These are phyloP conservation scores for Serrognathus titanus DNA, from an alignment of 2,888 invertebrate genomes.

Conservation along the genomic window DNA sequence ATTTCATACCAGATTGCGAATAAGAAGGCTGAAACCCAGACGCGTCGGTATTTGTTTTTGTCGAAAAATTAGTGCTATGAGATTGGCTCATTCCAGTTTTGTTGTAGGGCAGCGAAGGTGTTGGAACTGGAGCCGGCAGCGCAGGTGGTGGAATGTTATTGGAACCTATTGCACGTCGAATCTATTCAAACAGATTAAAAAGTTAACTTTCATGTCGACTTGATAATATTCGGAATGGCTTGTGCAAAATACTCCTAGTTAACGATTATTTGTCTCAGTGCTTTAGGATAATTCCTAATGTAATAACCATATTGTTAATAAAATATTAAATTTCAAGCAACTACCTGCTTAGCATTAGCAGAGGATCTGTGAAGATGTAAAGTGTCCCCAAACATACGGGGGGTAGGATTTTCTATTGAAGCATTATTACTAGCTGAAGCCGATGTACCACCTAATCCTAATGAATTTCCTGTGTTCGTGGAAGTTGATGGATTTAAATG, in stretches of 20 bases:
- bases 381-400: conserved; percentile 74
- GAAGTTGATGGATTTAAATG: conserved; percentile 29
- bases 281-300: too few species aligned
- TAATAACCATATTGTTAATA: too few species aligned
- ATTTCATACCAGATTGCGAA: conserved; percentile 54
- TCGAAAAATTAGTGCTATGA: conserved; percentile 58
- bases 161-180: conserved; percentile 54
- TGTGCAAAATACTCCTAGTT: neutral
- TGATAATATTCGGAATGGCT: neutral
- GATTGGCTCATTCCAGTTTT: conserved; percentile 55
- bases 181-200: conserved; percentile 37
- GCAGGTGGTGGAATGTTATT: conserved; percentile 70
- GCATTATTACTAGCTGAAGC: conserved; percentile 41
- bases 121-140: conserved; percentile 68
- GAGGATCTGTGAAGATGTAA: conserved; percentile 53
- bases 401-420: conserved; percentile 54
- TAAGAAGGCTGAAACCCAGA: conserved; percentile 40
- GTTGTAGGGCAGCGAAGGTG: conserved; percentile 51
- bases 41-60: conserved; percentile 34
- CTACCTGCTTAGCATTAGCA: conserved; percentile 52
- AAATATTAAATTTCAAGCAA: neutral
- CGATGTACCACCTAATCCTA: conserved; percentile 21
- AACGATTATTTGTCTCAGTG: neutral
- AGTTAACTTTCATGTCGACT: neutral
- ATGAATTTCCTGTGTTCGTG: conserved; percentile 28